phyloP scores from a whole-genome alignment of 2,113 vertebrate genomes.

The Casuarius casuarius region DNA sequence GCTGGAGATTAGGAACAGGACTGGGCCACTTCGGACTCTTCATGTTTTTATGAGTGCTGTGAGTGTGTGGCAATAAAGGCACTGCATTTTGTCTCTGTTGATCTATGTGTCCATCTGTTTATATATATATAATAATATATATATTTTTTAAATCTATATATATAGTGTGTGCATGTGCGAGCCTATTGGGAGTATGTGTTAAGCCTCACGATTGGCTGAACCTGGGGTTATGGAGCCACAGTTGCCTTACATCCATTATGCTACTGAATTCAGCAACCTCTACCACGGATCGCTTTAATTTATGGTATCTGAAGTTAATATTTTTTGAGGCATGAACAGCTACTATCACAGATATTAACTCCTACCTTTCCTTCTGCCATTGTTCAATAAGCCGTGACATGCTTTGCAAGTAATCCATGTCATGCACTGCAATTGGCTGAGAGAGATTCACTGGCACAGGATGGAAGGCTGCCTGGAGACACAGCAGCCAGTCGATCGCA shows the following conservation, averaged over 20 bases:
- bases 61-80: not conserved
- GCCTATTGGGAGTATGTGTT: not conserved
- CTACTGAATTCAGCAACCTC: not conserved
- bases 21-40: not conserved
- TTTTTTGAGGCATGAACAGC: not conserved
- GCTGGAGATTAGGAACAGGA: not conserved
- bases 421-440: slow-evolving; percentile 84
- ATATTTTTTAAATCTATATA: not conserved
- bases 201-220: not conserved
- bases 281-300: not conserved
- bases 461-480: slow-evolving; percentile 83
- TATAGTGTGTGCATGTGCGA: not conserved
- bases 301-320: not conserved
- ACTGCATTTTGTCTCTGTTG: not conserved
- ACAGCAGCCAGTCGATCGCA: slow-evolving; percentile 88
- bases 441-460: slow-evolving; percentile 78
- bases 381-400: slow-evolving; percentile 81
- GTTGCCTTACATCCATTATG: not conserved
- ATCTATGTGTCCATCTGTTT: not conserved
- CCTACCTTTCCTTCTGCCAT: slow-evolving; percentile 64
- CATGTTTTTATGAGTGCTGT: not conserved
- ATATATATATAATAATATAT: not conserved
- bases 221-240: not conserved
- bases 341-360: not conserved
- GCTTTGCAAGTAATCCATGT: slow-evolving; percentile 85